Evolutionary conservation across 2,888 invertebrate genomes (phyloP).

Genomic region (Catocala nupta): DNA sequence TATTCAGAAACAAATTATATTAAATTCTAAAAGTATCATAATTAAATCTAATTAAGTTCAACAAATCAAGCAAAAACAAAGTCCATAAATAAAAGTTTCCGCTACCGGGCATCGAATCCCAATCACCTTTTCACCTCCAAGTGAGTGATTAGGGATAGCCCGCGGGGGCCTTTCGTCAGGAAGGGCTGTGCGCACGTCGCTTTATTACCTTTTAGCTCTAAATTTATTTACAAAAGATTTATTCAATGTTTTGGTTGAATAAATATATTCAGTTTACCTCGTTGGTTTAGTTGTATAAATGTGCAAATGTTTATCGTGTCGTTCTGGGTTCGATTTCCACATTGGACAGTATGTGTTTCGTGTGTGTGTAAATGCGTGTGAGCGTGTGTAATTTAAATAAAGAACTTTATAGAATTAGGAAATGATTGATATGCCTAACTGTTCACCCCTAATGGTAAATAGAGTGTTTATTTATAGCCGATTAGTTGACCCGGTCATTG

Average conservation of each 20-base stretch:
- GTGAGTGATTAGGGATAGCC: constrained; percentile 64
- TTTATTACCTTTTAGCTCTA: constrained; percentile 47
- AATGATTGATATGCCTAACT: too few relatives aligned
- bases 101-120: constrained; percentile 52
- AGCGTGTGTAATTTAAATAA: too few relatives aligned
- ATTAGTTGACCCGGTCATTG: too few relatives aligned
- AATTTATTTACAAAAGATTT: constrained; percentile 42
- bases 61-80: constrained; percentile 15
- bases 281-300: too few relatives aligned
- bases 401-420: too few relatives aligned
- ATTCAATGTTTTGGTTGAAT: constrained; percentile 8
- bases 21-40: background rate
- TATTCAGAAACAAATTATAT: too few relatives aligned
- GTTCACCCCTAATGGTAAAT: too few relatives aligned
- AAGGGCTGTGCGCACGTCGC: constrained; percentile 38
- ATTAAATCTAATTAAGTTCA: constrained; percentile 7
- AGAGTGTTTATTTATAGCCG: too few relatives aligned
- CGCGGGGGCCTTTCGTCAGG: constrained; percentile 60
- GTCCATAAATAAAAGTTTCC: constrained; percentile 49
- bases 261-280: background rate
- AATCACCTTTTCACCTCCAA: constrained; percentile 53
- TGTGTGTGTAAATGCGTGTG: too few relatives aligned
- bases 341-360: too few relatives aligned
- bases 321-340: too few relatives aligned
- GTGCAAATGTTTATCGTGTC: too few relatives aligned